Percentiles rank a stretch among this genome's conserved stretches.
phyloP scores from a whole-genome alignment of 2,797 vertebrate genomes.

The Gallirallus australis region DNA sequence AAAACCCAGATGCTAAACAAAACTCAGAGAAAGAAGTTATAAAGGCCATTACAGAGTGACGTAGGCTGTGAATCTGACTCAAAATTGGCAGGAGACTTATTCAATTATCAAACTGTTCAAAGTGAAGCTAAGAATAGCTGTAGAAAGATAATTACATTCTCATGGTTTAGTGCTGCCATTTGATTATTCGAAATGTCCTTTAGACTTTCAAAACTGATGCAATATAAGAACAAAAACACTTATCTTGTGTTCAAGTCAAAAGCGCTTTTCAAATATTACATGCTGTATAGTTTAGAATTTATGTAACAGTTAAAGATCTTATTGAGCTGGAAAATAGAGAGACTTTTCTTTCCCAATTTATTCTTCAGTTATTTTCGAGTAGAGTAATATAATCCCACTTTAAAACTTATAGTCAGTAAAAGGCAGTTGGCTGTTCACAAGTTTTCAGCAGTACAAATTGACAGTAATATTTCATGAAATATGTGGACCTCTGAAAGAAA shows the following conservation, averaged over 20 bases:
- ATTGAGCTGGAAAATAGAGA: constrained; percentile 77
- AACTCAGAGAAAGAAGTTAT: constrained; percentile 16
- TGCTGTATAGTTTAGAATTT: constrained; percentile 64
- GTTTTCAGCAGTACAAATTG: constrained; percentile 19
- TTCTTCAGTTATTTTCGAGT: constrained; percentile 73
- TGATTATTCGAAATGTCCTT: constrained; percentile 68
- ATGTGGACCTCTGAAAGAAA: neutral
- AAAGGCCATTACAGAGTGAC: neutral
- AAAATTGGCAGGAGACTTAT: constrained; percentile 43
- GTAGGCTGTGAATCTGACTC: constrained; percentile 30
- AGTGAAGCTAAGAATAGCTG: constrained; percentile 58
- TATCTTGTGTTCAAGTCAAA: constrained; percentile 52
- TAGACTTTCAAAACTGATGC: constrained; percentile 46
- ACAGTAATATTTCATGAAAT: constrained; percentile 13
- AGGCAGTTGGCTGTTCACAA: neutral
- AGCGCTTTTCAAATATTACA: constrained; percentile 66
- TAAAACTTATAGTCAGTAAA: constrained; percentile 31
- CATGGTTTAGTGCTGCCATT: constrained; percentile 53
- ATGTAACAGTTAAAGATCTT: constrained; percentile 71
- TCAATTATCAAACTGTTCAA: constrained; percentile 64
- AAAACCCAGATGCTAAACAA: neutral
- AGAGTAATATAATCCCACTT: constrained; percentile 40
- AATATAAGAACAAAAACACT: constrained; percentile 48
- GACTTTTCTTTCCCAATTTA: constrained; percentile 52
- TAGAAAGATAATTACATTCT: constrained; percentile 60